Conservation (phyloP, 1,140 invertebrate species). For the Manduca sexta region DNA sequence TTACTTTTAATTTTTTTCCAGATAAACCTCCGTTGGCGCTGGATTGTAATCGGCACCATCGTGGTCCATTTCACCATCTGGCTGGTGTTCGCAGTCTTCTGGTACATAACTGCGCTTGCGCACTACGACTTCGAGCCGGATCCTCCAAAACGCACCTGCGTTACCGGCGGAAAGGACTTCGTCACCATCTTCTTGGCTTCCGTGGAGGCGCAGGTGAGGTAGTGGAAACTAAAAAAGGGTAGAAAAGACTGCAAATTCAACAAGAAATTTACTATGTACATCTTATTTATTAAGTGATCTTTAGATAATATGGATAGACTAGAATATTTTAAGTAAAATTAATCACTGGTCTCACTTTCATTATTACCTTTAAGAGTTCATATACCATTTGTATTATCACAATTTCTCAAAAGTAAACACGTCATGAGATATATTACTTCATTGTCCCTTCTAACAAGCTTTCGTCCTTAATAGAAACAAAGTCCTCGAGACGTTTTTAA, state of each 20-base stretch:
- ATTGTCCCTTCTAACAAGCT: too few species aligned
- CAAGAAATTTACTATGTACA: too few species aligned
- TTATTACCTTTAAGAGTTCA: too few species aligned
- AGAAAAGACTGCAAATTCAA: too few species aligned
- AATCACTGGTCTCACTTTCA: too few species aligned
- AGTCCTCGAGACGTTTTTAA: background rate
- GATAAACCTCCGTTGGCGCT: conserved; percentile 65
- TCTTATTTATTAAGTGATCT: too few species aligned
- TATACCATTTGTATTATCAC: too few species aligned
- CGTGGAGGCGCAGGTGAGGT: conserved; percentile 62
- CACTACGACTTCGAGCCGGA: conserved; percentile 65
- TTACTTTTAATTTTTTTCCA: conserved; percentile 9
- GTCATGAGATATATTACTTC: too few species aligned
- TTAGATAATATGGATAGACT: too few species aligned
- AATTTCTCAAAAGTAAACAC: too few species aligned
- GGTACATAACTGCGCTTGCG: conserved; percentile 61
- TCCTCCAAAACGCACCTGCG: conserved; percentile 45
- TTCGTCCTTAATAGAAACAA: background rate
- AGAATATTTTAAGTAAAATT: too few species aligned
- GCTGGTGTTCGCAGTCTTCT: conserved; percentile 62
- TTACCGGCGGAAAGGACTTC: conserved; percentile 59
- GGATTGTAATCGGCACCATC: conserved; percentile 60
- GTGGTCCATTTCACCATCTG: conserved; percentile 59
- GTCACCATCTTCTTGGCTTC: conserved; percentile 61
- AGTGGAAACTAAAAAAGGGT: too few species aligned